Evolutionary conservation across 2,797 vertebrate genomes (phyloP).

Genomic region (Danio choprae): DNA sequence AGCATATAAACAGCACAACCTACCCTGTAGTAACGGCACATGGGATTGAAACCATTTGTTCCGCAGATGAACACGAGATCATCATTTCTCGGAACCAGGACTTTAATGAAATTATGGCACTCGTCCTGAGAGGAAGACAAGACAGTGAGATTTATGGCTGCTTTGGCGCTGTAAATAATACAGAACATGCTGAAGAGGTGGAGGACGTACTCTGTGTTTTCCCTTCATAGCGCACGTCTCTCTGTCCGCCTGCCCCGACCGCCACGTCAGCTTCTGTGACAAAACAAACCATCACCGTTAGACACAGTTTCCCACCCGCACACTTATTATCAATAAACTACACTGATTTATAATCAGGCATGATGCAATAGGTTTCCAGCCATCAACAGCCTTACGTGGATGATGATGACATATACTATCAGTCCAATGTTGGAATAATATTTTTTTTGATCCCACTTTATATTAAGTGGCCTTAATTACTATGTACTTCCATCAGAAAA

Average conservation of each 20-base stretch:
- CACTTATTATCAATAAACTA: neutral
- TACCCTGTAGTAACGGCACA: constrained; percentile 98
- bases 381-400: too few species aligned
- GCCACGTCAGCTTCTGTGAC: constrained; percentile 94
- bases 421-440: too few species aligned
- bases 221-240: constrained; percentile 98
- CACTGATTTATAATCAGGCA: neutral
- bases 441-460: too few species aligned
- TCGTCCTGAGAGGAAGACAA: constrained; percentile 86
- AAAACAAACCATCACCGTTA: constrained; percentile 60
- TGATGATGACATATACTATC: too few species aligned
- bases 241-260: constrained; percentile 91
- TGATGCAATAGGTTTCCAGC: neutral
- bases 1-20: constrained; percentile 62
- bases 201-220: constrained; percentile 91
- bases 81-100: constrained; percentile 96
- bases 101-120: constrained; percentile 99
- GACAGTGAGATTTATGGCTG: constrained; percentile 18
- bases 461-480: too few species aligned
- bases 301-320: constrained; percentile 40
- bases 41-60: constrained; percentile 97
- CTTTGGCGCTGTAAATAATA: constrained; percentile 29
- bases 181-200: neutral
- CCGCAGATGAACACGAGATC: constrained; percentile 98
- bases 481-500: too few species aligned